Base-by-base conservation (phyloP, 2,797 vertebrate species). In the Halcyon leucocephala region DNA sequence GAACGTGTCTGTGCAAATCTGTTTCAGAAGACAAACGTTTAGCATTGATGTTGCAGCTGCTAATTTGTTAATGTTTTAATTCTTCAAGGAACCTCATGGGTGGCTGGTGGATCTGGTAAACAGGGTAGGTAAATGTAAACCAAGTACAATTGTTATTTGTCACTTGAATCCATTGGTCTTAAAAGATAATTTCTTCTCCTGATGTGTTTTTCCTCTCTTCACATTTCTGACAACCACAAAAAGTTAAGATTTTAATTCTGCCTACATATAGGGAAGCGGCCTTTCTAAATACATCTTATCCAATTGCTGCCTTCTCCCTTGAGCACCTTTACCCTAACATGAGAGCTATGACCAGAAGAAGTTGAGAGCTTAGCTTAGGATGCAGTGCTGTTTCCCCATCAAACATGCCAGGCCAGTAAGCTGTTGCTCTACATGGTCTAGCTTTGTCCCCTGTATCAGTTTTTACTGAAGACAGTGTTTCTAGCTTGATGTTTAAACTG, bases 71-170 rank as follows among this genome's bases (percentile, higher is more conserved):
- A 48, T 74, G 12, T 95, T 94, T 86, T 91, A 86, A n/a, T 96
- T 95, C 55, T 97, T 92, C 88, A 99, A 99, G 99, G 99, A 99
- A 95, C 99, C 99, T 96, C 99, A 99, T n/a, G 99, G 99, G 48
- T 99, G 99, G 99, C 98, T 99, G 94, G 99, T 99, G 90, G 99
- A 99, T 97, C 98, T 99, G 90, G 99, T 99, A 86, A 99, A 99
- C 98, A 98, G 99, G 98, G 99, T 99, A 98, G 97, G 98, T 97
- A 74, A 84, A 86, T 28, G 7, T 73, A 71, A 92, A 74, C 35
- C 17, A 41, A 82, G 29, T 39, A 82, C 24, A 93, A 61, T 26
- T 86, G 14, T 60, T 73, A 31, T 29, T 90, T 78, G 21, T 88
- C 31, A 14, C 44, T 81, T 88, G 31, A 88, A 70, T 95, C 76